These are phyloP conservation scores for Halcyon badia DNA, from an alignment of 2,797 vertebrate genomes.

Conservation along the genomic window DNA sequence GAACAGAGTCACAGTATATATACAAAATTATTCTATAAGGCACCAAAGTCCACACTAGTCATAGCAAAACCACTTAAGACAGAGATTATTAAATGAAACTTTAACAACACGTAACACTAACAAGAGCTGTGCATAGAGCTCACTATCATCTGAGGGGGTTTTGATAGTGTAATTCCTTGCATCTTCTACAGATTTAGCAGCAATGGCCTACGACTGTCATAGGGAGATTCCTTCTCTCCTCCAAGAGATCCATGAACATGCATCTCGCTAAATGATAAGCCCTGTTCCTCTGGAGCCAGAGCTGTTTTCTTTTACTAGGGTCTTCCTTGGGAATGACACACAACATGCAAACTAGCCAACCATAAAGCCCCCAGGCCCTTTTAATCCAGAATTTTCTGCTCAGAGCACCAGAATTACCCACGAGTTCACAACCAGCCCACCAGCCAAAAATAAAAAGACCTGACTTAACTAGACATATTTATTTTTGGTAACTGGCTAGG, in stretches of 20 bases:
- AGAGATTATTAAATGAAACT: background rate
- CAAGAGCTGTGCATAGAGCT: background rate
- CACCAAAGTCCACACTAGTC: background rate
- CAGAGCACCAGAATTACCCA: background rate
- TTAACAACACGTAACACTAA: rapidly evolving
- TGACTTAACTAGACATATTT: background rate
- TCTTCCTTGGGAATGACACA: background rate
- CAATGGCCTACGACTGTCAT: background rate
- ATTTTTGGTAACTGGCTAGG: background rate
- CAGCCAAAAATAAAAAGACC: background rate
- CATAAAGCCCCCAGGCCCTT: background rate
- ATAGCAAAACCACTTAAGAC: background rate
- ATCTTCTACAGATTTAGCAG: background rate
- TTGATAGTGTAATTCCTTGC: background rate
- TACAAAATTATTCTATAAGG: rapidly evolving
- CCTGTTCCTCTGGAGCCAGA: background rate
- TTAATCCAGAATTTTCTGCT: background rate
- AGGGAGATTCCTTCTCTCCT: background rate
- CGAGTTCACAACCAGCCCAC: background rate
- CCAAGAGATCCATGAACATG: background rate
- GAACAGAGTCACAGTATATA: background rate
- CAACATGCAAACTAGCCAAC: background rate
- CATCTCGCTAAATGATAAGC: background rate
- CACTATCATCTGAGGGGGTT: background rate
- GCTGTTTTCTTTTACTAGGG: background rate